Conservation (phyloP, 2,888 invertebrate genomes). For the Pediacus dermestoides region DNA sequence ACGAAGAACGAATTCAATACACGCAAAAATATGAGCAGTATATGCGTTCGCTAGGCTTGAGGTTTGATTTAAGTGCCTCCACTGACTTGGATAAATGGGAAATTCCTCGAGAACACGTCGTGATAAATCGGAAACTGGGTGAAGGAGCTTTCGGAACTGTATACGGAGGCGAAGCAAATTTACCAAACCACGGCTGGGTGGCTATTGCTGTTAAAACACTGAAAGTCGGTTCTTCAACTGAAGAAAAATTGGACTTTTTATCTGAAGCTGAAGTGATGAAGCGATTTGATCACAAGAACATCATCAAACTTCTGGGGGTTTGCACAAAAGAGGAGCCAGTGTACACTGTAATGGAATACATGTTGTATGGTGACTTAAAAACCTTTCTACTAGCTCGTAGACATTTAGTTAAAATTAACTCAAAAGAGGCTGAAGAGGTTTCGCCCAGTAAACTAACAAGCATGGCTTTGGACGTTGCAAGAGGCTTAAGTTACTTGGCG, state of each 20-base stretch:
- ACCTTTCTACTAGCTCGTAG: slow-evolving; percentile 82
- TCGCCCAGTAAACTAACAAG: slow-evolving; percentile 65
- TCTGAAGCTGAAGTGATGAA: slow-evolving; percentile 95
- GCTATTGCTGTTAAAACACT: slow-evolving; percentile 88
- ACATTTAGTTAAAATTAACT: slow-evolving; percentile 65
- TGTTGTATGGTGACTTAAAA: slow-evolving; percentile 90
- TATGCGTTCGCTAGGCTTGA: slow-evolving; percentile 68
- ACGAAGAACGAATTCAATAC: slow-evolving; percentile 59
- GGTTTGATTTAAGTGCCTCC: slow-evolving; percentile 48
- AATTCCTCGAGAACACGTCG: slow-evolving; percentile 76
- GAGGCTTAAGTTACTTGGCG: slow-evolving; percentile 80
- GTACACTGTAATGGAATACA: slow-evolving; percentile 90
- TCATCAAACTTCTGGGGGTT: slow-evolving; percentile 80
- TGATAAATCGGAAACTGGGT: slow-evolving; percentile 79
- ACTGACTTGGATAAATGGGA: slow-evolving; percentile 80
- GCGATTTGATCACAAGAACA: slow-evolving; percentile 84
- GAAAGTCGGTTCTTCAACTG: slow-evolving; percentile 75
- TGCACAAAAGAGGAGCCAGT: slow-evolving; percentile 84
- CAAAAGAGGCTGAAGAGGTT: slow-evolving; percentile 72
- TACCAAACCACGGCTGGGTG: slow-evolving; percentile 69
- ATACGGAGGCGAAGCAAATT: slow-evolving; percentile 83
- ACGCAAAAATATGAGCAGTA: slow-evolving; percentile 60
- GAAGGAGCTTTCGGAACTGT: slow-evolving; percentile 93
- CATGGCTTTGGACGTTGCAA: slow-evolving; percentile 85
- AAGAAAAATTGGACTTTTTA: slow-evolving; percentile 86